Conservation (phyloP, 1,140 invertebrate genomes). For the Danaus plexippus region DNA sequence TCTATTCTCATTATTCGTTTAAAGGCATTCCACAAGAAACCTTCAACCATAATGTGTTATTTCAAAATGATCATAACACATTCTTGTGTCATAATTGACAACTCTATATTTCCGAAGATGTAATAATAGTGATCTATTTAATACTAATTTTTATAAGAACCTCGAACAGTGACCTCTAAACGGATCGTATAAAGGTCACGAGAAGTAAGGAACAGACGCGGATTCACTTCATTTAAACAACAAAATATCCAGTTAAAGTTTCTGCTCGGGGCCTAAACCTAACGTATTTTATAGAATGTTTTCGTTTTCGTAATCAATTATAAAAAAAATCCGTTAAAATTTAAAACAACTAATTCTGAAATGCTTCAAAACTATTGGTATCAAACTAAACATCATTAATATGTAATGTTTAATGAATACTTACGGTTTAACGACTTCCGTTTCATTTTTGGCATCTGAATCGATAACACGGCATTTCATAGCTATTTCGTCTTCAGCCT, state of each 20-base stretch:
- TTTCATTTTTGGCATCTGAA: conserved; percentile 25
- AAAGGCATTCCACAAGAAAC: conserved; percentile 1
- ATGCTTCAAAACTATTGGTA: conserved; percentile 3
- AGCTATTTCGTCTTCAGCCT: conserved; percentile 36
- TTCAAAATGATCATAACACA: conserved; percentile 6
- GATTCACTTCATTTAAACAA: conserved; percentile 21
- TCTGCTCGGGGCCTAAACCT: not conserved
- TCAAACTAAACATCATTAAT: not conserved
- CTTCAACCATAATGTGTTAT: conserved; percentile 3
- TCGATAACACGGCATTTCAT: conserved; percentile 49
- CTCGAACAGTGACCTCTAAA: conserved; percentile 29
- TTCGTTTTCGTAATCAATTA: too few relatives aligned
- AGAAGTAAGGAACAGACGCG: conserved; percentile 10
- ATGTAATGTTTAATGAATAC: conserved; percentile 24
- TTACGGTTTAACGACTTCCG: conserved; percentile 48
- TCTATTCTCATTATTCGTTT: too few relatives aligned
- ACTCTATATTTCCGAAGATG: conserved; percentile 12
- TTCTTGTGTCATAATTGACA: conserved; percentile 11
- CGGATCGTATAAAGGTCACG: conserved; percentile 30
- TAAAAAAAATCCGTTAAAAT: not conserved
- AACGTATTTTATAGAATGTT: too few relatives aligned
- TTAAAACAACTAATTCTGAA: not conserved
- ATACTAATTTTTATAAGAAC: conserved; percentile 22
- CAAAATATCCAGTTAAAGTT: conserved; percentile 3
- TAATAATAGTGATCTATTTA: conserved; percentile 26